These are phyloP conservation scores for Lacanobia wlatinum DNA, from an alignment of 2,888 invertebrate species.

Conservation along the genomic window DNA sequence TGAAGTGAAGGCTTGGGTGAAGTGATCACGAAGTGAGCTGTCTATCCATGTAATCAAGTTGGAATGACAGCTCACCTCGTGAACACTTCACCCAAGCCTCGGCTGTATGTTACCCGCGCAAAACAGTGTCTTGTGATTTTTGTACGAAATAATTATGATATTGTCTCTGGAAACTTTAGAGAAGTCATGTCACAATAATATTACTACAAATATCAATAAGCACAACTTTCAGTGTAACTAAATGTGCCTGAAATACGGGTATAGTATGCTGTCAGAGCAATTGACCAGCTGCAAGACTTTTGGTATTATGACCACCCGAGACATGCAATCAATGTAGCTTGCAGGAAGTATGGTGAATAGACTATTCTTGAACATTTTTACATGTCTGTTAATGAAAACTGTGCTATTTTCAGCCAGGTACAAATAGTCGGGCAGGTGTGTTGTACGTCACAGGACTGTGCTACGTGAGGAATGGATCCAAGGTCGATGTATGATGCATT, in stretches of 20 bases:
- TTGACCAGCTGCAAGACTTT: constrained; percentile 1
- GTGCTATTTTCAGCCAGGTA: constrained; percentile 53
- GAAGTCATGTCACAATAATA: no score
- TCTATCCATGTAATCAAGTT: no score
- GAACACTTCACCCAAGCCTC: no score
- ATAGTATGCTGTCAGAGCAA: no score
- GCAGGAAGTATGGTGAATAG: constrained; percentile 8
- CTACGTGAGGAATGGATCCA: constrained; percentile 53
- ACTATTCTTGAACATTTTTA: constrained; percentile 13
- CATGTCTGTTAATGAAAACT: constrained; percentile 45
- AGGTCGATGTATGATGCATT: constrained; percentile 61
- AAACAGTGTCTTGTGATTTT: not conserved
- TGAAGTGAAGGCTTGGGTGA: no score
- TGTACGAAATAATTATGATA: not conserved
- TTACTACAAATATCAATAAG: not conserved
- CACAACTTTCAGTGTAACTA: not conserved
- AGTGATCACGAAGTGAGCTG: no score
- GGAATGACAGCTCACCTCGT: no score
- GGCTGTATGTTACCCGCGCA: not conserved
- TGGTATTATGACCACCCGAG: not conserved
- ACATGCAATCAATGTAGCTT: not conserved
- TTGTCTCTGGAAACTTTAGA: not conserved
- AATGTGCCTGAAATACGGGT: not conserved
- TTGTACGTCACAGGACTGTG: constrained; percentile 46
- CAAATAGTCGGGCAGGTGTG: constrained; percentile 63